phyloP scores from a whole-genome alignment of 2,113 vertebrate species.

The Sialia sialis region DNA sequence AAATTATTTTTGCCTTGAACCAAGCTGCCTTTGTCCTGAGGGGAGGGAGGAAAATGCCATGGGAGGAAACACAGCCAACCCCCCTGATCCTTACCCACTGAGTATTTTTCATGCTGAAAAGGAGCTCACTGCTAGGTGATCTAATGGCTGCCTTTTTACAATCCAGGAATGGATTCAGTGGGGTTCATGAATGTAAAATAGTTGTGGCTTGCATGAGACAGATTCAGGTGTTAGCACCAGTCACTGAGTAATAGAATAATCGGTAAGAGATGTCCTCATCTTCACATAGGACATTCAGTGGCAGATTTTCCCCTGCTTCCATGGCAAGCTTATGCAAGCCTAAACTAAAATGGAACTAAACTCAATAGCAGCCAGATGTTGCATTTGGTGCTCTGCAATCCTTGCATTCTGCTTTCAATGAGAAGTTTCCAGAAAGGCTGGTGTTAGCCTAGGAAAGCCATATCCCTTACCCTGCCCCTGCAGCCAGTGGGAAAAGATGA shows the following conservation, averaged over 20 bases:
- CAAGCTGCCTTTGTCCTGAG: background rate
- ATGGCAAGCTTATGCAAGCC: background rate
- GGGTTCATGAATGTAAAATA: background rate
- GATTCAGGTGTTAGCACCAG: background rate
- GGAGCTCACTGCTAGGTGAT: background rate
- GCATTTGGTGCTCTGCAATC: background rate
- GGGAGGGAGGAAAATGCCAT: background rate
- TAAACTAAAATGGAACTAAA: background rate
- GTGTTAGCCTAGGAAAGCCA: background rate
- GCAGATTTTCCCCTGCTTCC: background rate
- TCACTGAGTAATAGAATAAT: background rate
- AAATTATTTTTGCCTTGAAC: background rate
- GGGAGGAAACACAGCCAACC: background rate
- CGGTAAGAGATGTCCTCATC: background rate
- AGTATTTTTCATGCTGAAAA: background rate
- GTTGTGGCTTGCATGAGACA: background rate
- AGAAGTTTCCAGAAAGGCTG: background rate
- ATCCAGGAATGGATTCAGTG: background rate
- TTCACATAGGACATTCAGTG: rapidly evolving
- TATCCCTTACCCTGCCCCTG: background rate
- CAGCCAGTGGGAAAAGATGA: background rate
- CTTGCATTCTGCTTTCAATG: background rate
- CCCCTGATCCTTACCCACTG: rapidly evolving
- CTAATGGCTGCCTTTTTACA: background rate
- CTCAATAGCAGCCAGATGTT: background rate